Percentiles rank a stretch among this genome's conserved stretches.
phyloP scores from a whole-genome alignment of 1,140 invertebrate species.

The Reticulitermes speratus region DNA sequence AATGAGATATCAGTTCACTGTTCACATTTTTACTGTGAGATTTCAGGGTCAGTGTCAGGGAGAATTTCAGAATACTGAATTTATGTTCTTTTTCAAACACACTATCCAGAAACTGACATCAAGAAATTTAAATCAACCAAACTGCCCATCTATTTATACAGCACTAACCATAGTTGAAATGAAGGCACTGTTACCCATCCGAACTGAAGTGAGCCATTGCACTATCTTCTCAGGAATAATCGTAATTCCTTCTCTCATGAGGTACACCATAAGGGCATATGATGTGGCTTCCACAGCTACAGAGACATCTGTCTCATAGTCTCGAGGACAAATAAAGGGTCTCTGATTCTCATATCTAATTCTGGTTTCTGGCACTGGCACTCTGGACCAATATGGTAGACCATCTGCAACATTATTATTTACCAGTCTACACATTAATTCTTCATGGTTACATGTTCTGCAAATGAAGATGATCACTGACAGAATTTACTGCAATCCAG shows the following conservation, averaged over 20 bases:
- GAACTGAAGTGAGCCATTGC: constrained; percentile 59
- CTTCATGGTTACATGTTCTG: background rate
- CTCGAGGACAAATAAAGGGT: constrained; percentile 51
- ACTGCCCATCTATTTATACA: background rate
- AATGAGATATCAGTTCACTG: too few species aligned
- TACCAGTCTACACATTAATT: background rate
- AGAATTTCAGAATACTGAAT: too few species aligned
- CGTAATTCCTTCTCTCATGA: constrained; percentile 49
- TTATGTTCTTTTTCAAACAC: too few species aligned
- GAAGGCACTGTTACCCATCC: constrained; percentile 57
- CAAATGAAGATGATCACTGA: background rate
- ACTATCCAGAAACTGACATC: too few species aligned
- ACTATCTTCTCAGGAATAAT: constrained; percentile 52
- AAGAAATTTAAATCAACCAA: too few species aligned
- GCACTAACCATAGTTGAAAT: constrained; percentile 55
- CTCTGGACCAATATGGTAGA: constrained; percentile 52
- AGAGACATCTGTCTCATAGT: constrained; percentile 48
- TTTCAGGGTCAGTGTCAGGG: too few species aligned
- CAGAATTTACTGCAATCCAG: too few species aligned
- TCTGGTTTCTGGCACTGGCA: constrained; percentile 43
- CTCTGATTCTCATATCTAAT: constrained; percentile 52
- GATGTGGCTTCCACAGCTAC: constrained; percentile 57
- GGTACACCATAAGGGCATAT: constrained; percentile 58
- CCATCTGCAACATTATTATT: constrained; percentile 46
- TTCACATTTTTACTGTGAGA: too few species aligned